Evolutionary conservation across 2,797 vertebrate species (phyloP).

Genomic region (Notamacropus eugenii): DNA sequence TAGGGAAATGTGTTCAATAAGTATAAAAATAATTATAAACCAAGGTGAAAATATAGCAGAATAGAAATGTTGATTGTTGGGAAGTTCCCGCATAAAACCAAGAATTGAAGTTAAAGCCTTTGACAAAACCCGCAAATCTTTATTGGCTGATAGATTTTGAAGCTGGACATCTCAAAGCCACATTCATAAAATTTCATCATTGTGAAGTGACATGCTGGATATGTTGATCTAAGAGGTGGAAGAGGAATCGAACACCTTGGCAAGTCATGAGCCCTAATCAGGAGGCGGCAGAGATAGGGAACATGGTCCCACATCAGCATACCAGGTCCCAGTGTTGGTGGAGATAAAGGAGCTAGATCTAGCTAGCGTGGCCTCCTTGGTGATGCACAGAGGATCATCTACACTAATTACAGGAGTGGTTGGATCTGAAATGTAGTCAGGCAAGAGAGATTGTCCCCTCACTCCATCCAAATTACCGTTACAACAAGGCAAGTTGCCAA

Average conservation of each 20-base stretch:
- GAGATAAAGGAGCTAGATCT: not conserved
- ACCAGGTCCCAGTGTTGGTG: not conserved
- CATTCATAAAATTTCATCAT: not conserved
- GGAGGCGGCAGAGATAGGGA: not conserved
- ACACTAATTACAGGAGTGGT: too few species aligned
- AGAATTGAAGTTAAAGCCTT: not conserved
- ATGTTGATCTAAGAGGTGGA: not conserved
- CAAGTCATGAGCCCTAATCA: not conserved
- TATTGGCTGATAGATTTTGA: not conserved
- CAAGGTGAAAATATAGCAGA: not conserved
- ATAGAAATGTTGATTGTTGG: not conserved
- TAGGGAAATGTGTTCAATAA: not conserved
- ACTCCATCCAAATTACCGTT: too few species aligned
- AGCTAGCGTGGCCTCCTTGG: not conserved
- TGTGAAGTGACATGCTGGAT: not conserved
- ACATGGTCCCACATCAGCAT: too few species aligned
- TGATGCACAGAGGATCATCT: too few species aligned
- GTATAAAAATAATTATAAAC: not conserved
- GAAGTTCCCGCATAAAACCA: not conserved
- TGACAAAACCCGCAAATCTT: not conserved
- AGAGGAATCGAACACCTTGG: not conserved
- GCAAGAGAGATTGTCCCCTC: too few species aligned
- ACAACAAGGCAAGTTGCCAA: too few species aligned
- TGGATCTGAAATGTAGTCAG: too few species aligned
- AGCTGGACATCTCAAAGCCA: not conserved